Base-by-base conservation (phyloP, 2,113 vertebrate genomes). In the Cheilinus undulatus region DNA sequence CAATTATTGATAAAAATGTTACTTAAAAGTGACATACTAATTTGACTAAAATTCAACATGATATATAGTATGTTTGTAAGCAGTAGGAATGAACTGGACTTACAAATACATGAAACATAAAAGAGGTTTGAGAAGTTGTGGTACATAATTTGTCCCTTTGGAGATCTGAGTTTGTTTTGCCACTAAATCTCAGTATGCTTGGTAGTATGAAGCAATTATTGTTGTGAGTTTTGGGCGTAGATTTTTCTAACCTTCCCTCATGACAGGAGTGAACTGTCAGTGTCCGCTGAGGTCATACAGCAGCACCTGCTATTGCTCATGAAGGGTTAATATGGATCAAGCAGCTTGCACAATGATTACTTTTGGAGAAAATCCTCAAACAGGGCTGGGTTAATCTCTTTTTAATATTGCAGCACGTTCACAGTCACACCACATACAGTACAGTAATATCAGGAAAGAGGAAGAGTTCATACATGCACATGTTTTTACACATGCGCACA, bases 331-430 rank as follows among this genome's bases (percentile, higher is more conserved):
- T 14, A 3, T 64, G 69, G 74, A 77, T 84, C 62, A 78, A 83
- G 66, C 73, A 13, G 65, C 80, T 74, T 45, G 50, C 56, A 74
- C 70, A 86, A 63, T 83, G 66, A 92, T 91, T 90, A 76, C 50
- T 87, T 87, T 80, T 69, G 45, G 72, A 78, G 70, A 78, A 89
- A 91, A 88, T 85, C 86, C 85, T 83, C 80, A 63, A 74, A 79
- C 62, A 43, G 56, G 51, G 45, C 69, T 0, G 45, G 69, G 69
- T 79, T 92, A 88, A 89, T 88, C 88, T 87, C 73, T 85, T 86
- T 88, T 84, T 91, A 65, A 88, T 87, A 85, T 78, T 69, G 42
- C 13, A 42, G 67, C 61, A 75, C 28, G 4, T 59, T 86, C 69
- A 72, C 68, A 58, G 65, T 70, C 61, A 76, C 50, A 72, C 51